These are phyloP conservation scores for Tor tambroides DNA, from an alignment of 2,113 vertebrate genomes.

Conservation along the genomic window DNA sequence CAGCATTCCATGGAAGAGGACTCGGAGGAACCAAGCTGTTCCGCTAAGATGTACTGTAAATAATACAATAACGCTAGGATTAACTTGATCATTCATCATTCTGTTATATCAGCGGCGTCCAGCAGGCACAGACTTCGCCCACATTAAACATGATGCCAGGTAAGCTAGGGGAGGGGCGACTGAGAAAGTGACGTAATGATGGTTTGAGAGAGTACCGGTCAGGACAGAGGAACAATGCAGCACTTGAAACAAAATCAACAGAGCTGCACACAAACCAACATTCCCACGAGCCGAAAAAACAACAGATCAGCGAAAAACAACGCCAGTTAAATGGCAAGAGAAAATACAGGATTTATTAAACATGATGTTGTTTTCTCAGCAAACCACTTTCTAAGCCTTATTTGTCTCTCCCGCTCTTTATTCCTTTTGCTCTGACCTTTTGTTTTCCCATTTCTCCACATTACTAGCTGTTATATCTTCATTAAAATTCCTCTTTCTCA, in stretches of 20 bases:
- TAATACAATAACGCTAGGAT: neutral
- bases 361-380: conserved; percentile 29
- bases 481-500: neutral
- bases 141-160: neutral
- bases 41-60: neutral
- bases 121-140: neutral
- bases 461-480: neutral
- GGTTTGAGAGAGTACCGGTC: neutral
- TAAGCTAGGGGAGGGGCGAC: neutral
- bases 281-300: conserved; percentile 23
- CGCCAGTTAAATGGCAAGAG: neutral
- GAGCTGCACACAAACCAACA: conserved; percentile 15
- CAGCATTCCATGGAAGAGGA: conserved; percentile 28
- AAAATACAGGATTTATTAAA: neutral
- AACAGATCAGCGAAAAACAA: conserved; percentile 30
- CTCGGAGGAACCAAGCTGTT: conserved; percentile 31
- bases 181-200: neutral
- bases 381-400: neutral
- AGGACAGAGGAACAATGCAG: conserved; percentile 11
- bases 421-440: conserved; percentile 23
- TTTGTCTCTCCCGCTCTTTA: conserved; percentile 14
- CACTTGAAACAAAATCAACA: conserved; percentile 22
- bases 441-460: neutral
- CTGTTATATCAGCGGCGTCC: neutral
- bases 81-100: neutral